phyloP scores from a whole-genome alignment of 2,888 invertebrate genomes.

The Phyto melanocephala region DNA sequence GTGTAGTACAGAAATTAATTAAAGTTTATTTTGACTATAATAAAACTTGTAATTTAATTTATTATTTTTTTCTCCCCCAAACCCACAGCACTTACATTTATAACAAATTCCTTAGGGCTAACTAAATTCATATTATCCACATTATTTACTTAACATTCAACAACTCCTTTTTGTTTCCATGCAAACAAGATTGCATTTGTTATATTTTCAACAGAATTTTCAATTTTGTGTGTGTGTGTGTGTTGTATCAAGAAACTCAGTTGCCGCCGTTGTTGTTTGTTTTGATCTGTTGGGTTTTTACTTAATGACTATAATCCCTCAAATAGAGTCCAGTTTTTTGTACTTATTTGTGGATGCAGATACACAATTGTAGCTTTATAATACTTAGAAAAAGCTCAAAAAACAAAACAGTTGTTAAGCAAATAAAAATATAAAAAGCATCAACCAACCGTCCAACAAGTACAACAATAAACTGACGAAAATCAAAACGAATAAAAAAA shows the following conservation, averaged over 20 bases:
- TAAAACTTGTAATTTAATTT: neutral
- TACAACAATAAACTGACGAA: conserved; percentile 10
- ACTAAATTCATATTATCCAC: neutral
- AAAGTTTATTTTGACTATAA: neutral
- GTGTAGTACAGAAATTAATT: neutral
- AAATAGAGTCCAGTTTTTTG: conserved; percentile 24
- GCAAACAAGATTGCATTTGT: conserved; percentile 4
- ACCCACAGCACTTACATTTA: no score
- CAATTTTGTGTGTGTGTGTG: neutral
- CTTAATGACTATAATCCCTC: neutral
- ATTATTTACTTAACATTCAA: neutral
- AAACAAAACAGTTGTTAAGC: neutral
- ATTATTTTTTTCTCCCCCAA: no score
- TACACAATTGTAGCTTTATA: conserved; percentile 39
- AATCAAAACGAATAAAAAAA: conserved; percentile 27
- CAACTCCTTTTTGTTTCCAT: neutral
- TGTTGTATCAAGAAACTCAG: neutral
- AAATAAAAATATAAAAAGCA: neutral
- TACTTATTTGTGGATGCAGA: conserved; percentile 24
- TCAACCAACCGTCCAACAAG: neutral
- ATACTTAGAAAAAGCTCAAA: conserved; percentile 5
- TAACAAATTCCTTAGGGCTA: neutral
- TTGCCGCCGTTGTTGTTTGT: neutral
- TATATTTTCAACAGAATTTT: neutral
- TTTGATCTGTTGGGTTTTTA: neutral